These are phyloP conservation scores for Epinephelus moara DNA, from an alignment of 2,113 vertebrate species.

Conservation along the genomic window DNA sequence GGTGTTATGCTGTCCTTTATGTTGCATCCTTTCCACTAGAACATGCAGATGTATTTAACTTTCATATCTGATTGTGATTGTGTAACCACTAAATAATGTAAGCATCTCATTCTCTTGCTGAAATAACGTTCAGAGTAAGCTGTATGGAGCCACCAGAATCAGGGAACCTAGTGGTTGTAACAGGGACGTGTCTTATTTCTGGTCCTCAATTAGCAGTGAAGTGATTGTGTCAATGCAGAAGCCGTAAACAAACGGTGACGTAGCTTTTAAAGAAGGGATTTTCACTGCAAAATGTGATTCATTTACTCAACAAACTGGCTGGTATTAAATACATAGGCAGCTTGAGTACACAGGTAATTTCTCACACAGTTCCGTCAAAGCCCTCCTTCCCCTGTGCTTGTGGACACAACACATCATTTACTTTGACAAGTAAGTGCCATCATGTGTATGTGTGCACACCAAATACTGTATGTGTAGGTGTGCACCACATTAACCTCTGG, in stretches of 20 bases:
- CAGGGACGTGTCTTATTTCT: constrained; percentile 54
- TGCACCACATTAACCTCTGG: constrained; percentile 31
- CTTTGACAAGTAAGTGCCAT: constrained; percentile 56
- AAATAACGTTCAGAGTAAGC: background rate
- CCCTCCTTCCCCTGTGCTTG: constrained; percentile 15
- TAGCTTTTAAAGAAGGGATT: background rate
- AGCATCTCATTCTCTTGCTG: constrained; percentile 3
- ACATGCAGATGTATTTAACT: background rate
- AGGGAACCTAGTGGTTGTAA: constrained; percentile 36
- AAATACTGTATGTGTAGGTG: constrained; percentile 31
- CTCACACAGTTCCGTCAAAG: constrained; percentile 37
- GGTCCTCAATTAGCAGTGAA: constrained; percentile 18
- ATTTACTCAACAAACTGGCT: background rate
- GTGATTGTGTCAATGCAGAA: constrained; percentile 14
- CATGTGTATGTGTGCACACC: constrained; percentile 30
- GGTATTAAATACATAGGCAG: constrained; percentile 6
- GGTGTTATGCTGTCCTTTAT: background rate
- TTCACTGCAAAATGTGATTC: background rate
- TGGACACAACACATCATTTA: constrained; percentile 50
- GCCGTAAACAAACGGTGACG: constrained; percentile 3
- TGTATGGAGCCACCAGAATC: constrained; percentile 8
- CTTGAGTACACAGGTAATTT: background rate
- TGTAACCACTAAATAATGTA: constrained; percentile 43
- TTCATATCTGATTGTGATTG: background rate
- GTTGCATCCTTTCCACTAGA: constrained; percentile 1